Percentiles rank a stretch among this genome's conserved stretches.
Conservation (phyloP, 2,888 invertebrate species). For the Calliphora vomitoria region DNA sequence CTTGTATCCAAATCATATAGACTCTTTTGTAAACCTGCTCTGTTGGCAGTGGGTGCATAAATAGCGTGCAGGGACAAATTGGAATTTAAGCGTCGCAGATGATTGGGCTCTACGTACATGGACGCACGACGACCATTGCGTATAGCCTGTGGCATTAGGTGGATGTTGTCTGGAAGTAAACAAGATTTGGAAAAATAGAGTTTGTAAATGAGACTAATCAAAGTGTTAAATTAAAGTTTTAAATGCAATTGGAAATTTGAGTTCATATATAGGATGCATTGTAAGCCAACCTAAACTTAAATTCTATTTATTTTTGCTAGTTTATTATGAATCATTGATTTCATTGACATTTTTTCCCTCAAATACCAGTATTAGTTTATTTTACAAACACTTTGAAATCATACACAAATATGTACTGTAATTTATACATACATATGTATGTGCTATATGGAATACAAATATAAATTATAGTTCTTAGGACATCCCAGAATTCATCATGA, state of each 20-base stretch:
- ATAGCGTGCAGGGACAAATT: conserved; percentile 81
- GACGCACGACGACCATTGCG: conserved; percentile 79
- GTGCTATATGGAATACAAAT: conserved; percentile 4
- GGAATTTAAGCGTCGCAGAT: conserved; percentile 80
- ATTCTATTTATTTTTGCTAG: too few species aligned
- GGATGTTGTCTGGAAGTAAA: conserved; percentile 69
- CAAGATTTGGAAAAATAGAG: neutral
- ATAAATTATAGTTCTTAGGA: conserved; percentile 52
- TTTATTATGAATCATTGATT: neutral
- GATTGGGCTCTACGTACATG: conserved; percentile 79
- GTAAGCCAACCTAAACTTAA: too few species aligned
- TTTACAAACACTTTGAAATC: conserved; percentile 12
- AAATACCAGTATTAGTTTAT: neutral
- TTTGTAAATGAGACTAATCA: too few species aligned
- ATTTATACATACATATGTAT: neutral
- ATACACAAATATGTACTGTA: neutral
- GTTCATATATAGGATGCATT: too few species aligned
- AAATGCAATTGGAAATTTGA: too few species aligned
- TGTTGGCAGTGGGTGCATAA: conserved; percentile 68
- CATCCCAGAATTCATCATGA: conserved; percentile 28
- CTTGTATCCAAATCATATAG: conserved; percentile 78
- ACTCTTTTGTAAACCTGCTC: conserved; percentile 75
- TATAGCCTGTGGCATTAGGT: conserved; percentile 58
- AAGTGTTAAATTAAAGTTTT: too few species aligned
- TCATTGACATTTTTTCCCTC: neutral